Base-by-base conservation (phyloP, 2,113 vertebrate species). In the Atrichornis clamosus region DNA sequence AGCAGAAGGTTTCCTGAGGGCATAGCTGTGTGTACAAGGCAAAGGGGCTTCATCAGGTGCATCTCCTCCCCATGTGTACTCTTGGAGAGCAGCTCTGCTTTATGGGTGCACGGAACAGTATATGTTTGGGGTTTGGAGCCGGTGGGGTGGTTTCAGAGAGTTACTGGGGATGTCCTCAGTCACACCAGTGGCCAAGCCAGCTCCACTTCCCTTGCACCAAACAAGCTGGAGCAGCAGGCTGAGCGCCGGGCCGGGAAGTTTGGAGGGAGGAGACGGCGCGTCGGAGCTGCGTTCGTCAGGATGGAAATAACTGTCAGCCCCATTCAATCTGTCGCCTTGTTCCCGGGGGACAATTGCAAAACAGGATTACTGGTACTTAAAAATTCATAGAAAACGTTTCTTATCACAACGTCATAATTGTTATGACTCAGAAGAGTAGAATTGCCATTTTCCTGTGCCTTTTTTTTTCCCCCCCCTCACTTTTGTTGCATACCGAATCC, bases 331-430 rank as follows among this genome's bases (percentile, higher is more conserved):
- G 84, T 95, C 35, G 37, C 94, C 75, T 95, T 87, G 92, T 95
- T 96, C 93, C 93, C 79, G 1, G 28, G 92, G 94, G 96, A 97
- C 95, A 96, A 87, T 96, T 94, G 97, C 93, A 95, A 90, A 97
- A 97, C 91, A 96, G 95, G 97, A 95, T 96, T 97, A 97, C 97
- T 96, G 92, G 97, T 95, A 96, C 97, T 98, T 98, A 97, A 98
- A 98, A 98, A 98, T 98, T 97, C 97, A 97, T 97, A 97, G 98
- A 97, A 98, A 97, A 97, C 62, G 83, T 97, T 97, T 97, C 96
- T 98, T 97, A 98, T 97, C 97, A 92, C 97, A 96, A 96, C 94
- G 95, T 98, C 97, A 97, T 98, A 97, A 97, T 98, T 97, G 97
- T 98, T 97, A 96, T 98, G 97, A 98, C 97, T 98, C 98, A 98